Evolutionary conservation across 2,888 invertebrate genomes (phyloP), one percentile per base, ranked within the genome.

Genomic region (Tholera decimalis): DNA sequence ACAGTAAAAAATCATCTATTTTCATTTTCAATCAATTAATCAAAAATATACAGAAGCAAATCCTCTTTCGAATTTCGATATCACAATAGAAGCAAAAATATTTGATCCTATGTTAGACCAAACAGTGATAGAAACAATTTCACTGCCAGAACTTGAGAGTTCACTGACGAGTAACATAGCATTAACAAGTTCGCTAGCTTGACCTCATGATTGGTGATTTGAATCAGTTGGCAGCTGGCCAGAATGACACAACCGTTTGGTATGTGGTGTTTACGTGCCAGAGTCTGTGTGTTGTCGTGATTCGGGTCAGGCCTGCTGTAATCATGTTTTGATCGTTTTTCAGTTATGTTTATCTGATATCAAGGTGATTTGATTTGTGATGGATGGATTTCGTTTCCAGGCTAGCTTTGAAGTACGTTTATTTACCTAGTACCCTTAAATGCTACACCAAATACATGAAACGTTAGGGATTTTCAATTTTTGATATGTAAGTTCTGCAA

Each of bases 231-330:
- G 94, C 92, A 53, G 7, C 0, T 0, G 13, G 91, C 94, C 94
- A 94, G 86, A 70, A 80, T 94, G 94, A 94, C 93, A 93, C 94
- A 94, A 88, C 89, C 75, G 76, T 66, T 71, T 84, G 93, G 93
- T 86, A 93, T 92, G 92, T 84, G 77, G 79, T 93, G 94, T 95
- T 94, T 94, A 94, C 92, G 88, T 86, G 86, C 82, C 82, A 58
- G 61, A 73, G 78, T 82, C 79, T 83, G 85, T 83, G 88, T 90
- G 91, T 91, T 91, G 90, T 90, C 89, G 81, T 88, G 81, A 79
- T 75, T 79, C 75, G 64, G 80, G 83, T 73, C 77, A 83, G 79
- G 83, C 87, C 85, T 86, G 77, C 79, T 79, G 75, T 74, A 74
- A 80, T 79, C 79, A 57, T 80, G 68, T 83, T 85, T 77, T 79